Conservation (phyloP, 2,113 vertebrate genomes). For the Nipponia nippon region DNA sequence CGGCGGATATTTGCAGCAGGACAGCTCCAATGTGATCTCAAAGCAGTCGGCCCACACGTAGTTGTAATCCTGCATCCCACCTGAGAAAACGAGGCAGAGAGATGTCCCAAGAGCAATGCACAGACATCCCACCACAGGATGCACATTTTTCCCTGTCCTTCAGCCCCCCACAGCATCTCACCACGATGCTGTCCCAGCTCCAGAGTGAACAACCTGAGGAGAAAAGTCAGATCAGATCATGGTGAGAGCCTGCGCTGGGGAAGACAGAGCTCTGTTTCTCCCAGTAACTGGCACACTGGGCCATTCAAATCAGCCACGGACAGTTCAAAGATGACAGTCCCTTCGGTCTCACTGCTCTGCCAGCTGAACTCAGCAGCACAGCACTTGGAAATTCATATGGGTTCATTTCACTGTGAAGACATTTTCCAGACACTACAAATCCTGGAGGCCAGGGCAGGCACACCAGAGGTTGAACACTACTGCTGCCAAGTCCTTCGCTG, state of each 20-base stretch:
- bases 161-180: neutral
- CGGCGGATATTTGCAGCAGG: slow-evolving; percentile 92
- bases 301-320: neutral
- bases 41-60: slow-evolving; percentile 92
- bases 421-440: neutral
- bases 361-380: neutral
- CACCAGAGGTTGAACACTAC: neutral
- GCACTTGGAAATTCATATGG: neutral
- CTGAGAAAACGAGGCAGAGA: slow-evolving; percentile 65
- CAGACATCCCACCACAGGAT: neutral
- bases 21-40: slow-evolving; percentile 94
- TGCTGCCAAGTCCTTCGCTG: neutral
- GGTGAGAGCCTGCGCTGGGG: neutral
- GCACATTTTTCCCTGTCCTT: neutral
- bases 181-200: neutral
- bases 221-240: neutral
- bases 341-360: neutral
- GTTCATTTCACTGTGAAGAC: neutral
- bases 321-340: neutral
- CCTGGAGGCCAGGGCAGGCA: neutral
- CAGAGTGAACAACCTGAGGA: neutral
- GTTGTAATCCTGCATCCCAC: slow-evolving; percentile 99
- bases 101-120: neutral
- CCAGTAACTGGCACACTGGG: neutral
- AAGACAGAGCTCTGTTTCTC: neutral